These are phyloP conservation scores for Bolinopsis microptera DNA, from an alignment of 37 sponge, comb jelly and placozoan species.

Conservation along the genomic window DNA sequence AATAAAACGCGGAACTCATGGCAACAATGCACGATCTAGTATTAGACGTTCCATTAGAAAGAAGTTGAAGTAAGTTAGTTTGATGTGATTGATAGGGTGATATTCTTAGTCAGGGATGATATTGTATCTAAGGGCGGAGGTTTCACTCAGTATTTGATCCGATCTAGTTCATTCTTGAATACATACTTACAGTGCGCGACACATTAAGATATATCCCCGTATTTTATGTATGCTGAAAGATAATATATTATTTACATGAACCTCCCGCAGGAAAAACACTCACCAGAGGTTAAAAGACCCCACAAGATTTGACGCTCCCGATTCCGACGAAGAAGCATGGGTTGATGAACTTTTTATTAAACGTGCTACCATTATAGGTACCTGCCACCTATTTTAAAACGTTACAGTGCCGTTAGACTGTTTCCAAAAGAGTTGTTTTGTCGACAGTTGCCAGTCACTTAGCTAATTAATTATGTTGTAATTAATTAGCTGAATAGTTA, in stretches of 20 bases:
- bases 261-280: constrained; percentile 30
- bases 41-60: constrained; percentile 47
- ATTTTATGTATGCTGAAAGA: not conserved
- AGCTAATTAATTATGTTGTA: too few relatives aligned
- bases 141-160: too few relatives aligned
- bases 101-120: too few relatives aligned
- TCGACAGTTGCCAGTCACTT: too few relatives aligned
- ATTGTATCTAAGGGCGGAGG: too few relatives aligned
- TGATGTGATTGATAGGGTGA: too few relatives aligned
- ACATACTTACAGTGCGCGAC: too few relatives aligned
- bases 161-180: too few relatives aligned
- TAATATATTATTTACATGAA: not conserved
- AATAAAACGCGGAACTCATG: constrained; percentile 24
- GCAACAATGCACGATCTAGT: constrained; percentile 37
- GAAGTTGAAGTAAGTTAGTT: constrained; percentile 33
- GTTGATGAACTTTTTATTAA: constrained; percentile 13
- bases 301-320: not conserved
- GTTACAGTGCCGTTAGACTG: too few relatives aligned
- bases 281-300: constrained; percentile 55
- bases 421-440: too few relatives aligned
- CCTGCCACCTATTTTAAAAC: not conserved
- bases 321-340: constrained; percentile 49
- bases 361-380: not conserved
- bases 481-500: too few relatives aligned
- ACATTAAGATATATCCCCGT: too few relatives aligned